Percentiles rank a stretch among this genome's conserved stretches.
These are phyloP conservation scores for Rhincodon typus DNA, from an alignment of 2,797 vertebrate species.

Conservation along the genomic window DNA sequence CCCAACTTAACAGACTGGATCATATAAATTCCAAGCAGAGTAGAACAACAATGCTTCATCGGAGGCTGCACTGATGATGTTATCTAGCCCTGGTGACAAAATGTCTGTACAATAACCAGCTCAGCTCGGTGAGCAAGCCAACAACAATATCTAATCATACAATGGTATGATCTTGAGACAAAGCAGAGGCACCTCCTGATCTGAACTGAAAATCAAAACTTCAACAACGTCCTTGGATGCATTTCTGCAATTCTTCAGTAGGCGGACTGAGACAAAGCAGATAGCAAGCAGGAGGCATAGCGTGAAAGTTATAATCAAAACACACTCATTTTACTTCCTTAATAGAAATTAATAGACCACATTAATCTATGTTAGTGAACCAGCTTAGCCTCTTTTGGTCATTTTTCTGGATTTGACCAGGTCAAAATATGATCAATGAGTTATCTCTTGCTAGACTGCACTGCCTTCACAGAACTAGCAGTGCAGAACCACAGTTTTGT, in stretches of 20 bases:
- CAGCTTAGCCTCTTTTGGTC: neutral
- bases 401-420: neutral
- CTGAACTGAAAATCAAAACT: neutral
- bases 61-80: no score
- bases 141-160: neutral
- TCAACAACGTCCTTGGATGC: neutral
- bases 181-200: neutral
- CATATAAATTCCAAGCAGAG: no score
- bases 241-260: neutral
- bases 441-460: neutral
- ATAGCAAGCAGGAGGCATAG: neutral
- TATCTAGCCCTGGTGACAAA: no score
- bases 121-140: no score
- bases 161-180: neutral
- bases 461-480: neutral
- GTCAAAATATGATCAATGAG: neutral
- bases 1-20: no score
- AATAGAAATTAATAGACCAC: neutral
- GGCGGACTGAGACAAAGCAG: neutral
- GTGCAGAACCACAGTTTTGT: no score
- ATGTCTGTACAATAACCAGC: no score
- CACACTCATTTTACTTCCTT: neutral
- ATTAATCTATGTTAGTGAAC: neutral
- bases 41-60: no score
- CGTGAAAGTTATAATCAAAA: neutral